A percentile compares a stretch with the other conserved stretches of the same genome.
Conservation (phyloP, 2,888 invertebrate genomes). For the Drosophila setosimentum region DNA sequence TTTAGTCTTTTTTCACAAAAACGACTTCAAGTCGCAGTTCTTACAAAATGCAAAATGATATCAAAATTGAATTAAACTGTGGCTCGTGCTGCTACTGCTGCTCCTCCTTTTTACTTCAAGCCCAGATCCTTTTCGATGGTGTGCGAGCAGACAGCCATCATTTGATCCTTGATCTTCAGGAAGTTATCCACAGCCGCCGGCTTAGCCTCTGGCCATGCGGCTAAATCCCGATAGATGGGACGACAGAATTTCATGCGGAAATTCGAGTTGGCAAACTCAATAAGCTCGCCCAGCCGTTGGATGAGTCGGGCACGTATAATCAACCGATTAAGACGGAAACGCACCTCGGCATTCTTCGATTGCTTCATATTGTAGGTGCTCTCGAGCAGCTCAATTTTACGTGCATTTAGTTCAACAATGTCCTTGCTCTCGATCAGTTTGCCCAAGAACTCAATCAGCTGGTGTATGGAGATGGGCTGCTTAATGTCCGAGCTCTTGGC, state of each 20-base stretch:
- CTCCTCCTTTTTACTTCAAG: conserved; percentile 67
- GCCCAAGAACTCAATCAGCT: conserved; percentile 89
- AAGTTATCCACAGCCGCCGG: conserved; percentile 90
- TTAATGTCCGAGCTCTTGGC: conserved; percentile 86
- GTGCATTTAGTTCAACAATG: conserved; percentile 86
- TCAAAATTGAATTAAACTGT: conserved; percentile 3
- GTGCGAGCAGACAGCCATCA: conserved; percentile 94
- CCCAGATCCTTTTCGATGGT: conserved; percentile 91
- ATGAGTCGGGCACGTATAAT: conserved; percentile 91
- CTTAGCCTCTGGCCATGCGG: conserved; percentile 91
- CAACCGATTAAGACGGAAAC: conserved; percentile 91
- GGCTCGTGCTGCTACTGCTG: neutral
- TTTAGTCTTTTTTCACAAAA: conserved; percentile 16
- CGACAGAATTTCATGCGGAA: conserved; percentile 97
- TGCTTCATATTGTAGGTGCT: conserved; percentile 88
- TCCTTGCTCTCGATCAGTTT: conserved; percentile 87
- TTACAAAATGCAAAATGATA: conserved; percentile 33
- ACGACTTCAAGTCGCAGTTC: conserved; percentile 10
- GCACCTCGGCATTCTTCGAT: conserved; percentile 92
- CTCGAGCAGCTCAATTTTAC: conserved; percentile 87
- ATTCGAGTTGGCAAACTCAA: conserved; percentile 92
- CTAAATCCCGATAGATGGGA: conserved; percentile 94
- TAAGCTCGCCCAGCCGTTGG: conserved; percentile 88
- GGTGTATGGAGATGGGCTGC: conserved; percentile 87
- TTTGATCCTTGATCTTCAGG: conserved; percentile 88